Base-by-base conservation (phyloP, 2,113 vertebrate species). In the Brachirus orientalis region DNA sequence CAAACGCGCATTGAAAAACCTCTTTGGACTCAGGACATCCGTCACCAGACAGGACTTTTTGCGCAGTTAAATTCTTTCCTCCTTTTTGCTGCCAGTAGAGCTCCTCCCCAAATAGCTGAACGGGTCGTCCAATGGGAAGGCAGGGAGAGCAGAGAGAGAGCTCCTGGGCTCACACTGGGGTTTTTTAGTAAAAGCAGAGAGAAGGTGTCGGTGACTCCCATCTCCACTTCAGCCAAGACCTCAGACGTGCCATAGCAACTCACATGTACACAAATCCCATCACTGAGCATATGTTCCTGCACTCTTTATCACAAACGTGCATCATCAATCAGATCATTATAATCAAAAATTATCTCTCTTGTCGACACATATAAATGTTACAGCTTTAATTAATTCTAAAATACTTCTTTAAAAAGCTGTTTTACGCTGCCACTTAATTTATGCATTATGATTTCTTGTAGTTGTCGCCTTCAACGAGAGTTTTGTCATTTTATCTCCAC, bases 11-110 rank as follows among this genome's bases (percentile, higher is more conserved):
- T 92, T 87, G 92, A 92, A 94, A 96, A 95, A 94, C 91, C 93
- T 94, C 93, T 94, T 94, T 94, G 93, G 93, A 96, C 95, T 95
- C 96, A 94, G 94, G 94, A 95, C 94, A 96, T 96, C 96, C 94
- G 96, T 95, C 95, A 95, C 93, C 93, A 86, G 91, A 91, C 93
- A 95, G 91, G 92, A 98, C 94, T 96, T 96, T 77, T 96, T 95
- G 95, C 95, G 94, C 94, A 94, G 95, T 95, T 94, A 93, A 85
- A 90, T 94, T 95, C 94, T 93, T 93, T 93, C 85, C 88, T 88
- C 84, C 86, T 86, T 91, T 89, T 88, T 84, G 86, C 84, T 90
- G 85, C 80, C 79, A 56, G 75, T 36, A 63, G 84, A 86, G 91
- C 95, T 87, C 92, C 95, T 86, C 95, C 95, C 82, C 80, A 2